Percentiles rank a stretch among this genome's conserved stretches.
These are phyloP conservation scores for Homarus gammarus DNA, from an alignment of 2,888 invertebrate genomes.

Conservation along the genomic window DNA sequence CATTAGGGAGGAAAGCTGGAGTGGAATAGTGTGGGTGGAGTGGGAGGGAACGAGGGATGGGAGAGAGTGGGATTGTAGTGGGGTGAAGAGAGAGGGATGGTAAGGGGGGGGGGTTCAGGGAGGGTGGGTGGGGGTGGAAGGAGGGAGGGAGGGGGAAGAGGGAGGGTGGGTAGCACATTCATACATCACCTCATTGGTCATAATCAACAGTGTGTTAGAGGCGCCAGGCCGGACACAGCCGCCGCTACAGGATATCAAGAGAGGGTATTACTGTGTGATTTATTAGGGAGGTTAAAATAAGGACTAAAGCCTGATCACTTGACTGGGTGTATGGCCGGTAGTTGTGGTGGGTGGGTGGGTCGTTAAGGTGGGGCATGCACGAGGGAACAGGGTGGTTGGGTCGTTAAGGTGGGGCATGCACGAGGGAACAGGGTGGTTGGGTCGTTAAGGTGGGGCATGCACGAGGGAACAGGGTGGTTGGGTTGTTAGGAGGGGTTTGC, in stretches of 20 bases:
- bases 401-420: neutral
- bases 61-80: no score
- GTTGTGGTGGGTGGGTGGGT: neutral
- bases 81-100: no score
- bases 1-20: no score
- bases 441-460: neutral
- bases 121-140: no score
- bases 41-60: no score
- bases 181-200: no score
- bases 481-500: neutral
- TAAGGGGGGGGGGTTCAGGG: no score
- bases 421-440: neutral
- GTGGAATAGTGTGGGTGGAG: no score
- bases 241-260: constrained; percentile 45
- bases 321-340: neutral
- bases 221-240: no score
- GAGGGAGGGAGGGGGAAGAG: no score
- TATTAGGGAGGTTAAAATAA: constrained; percentile 29
- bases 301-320: neutral
- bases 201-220: no score
- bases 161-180: no score
- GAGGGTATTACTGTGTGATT: constrained; percentile 42
- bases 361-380: neutral
- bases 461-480: neutral
- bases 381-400: neutral